phyloP scores from a whole-genome alignment of 2,797 vertebrate species.

The Falco peregrinus region DNA sequence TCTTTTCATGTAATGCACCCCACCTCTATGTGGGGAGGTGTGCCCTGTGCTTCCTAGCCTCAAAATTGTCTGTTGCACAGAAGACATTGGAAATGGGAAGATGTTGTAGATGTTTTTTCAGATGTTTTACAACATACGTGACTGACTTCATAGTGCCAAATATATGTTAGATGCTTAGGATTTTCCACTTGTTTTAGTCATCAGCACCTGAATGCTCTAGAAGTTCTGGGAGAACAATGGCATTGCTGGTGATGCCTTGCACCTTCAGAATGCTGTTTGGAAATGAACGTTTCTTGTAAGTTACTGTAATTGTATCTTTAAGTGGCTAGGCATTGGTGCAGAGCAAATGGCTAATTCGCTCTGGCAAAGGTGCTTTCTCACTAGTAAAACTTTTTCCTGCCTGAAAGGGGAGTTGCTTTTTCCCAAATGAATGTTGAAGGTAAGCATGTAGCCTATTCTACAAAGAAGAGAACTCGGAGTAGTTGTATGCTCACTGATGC shows the following conservation, averaged over 20 bases:
- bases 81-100: neutral
- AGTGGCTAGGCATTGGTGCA: neutral
- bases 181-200: neutral
- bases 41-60: neutral
- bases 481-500: neutral
- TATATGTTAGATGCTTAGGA: neutral
- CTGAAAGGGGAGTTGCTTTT: neutral
- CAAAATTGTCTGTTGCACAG: neutral
- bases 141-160: neutral
- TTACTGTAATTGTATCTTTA: neutral
- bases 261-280: neutral
- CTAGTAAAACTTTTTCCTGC: neutral
- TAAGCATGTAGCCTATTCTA: neutral
- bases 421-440: neutral
- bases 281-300: neutral
- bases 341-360: neutral
- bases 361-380: neutral
- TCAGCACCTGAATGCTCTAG: neutral
- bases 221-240: neutral
- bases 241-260: neutral
- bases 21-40: neutral
- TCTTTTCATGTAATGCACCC: neutral
- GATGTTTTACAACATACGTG: neutral
- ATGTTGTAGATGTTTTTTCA: neutral
- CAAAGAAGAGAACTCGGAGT: neutral